phyloP scores from a whole-genome alignment of 2,888 invertebrate species.

The Axea sp. region DNA sequence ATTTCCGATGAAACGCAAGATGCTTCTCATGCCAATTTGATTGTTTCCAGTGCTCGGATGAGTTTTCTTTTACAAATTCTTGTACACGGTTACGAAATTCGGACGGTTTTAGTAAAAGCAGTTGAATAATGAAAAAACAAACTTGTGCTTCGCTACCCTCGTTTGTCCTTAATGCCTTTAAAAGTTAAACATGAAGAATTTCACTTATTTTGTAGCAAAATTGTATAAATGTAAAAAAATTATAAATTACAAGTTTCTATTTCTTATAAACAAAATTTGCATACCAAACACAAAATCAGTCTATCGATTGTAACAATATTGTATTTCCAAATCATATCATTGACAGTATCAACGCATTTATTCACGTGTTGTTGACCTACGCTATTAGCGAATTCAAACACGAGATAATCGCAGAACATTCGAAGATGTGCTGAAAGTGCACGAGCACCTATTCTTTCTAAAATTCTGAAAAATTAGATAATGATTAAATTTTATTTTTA shows the following conservation, averaged over 20 bases:
- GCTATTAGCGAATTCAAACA: slow-evolving; percentile 94
- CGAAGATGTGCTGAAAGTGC: slow-evolving; percentile 94
- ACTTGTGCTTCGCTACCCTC: slow-evolving; percentile 97
- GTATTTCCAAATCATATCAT: slow-evolving; percentile 98
- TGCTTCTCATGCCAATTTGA: slow-evolving; percentile 98
- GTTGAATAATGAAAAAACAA: slow-evolving; percentile 95
- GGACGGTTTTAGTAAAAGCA: slow-evolving; percentile 90
- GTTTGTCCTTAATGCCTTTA: slow-evolving; percentile 89
- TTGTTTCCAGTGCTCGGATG: slow-evolving; percentile 98
- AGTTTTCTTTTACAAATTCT: slow-evolving; percentile 97
- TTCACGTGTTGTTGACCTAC: slow-evolving; percentile 94
- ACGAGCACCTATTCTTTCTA: slow-evolving; percentile 95
- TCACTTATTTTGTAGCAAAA: too few species aligned
- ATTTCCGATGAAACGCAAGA: slow-evolving; percentile 94
- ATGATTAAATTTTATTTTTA: too few species aligned
- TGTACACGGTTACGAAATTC: slow-evolving; percentile 94
- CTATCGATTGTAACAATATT: slow-evolving; percentile 97
- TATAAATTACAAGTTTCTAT: too few species aligned
- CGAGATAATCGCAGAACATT: slow-evolving; percentile 96
- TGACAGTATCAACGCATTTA: slow-evolving; percentile 96
- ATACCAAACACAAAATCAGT: slow-evolving; percentile 92
- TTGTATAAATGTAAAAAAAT: too few species aligned
- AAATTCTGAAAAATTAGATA: slow-evolving; percentile 86
- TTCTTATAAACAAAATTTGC: too few species aligned
- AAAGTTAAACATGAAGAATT: too few species aligned